phyloP scores from a whole-genome alignment of 1,140 invertebrate genomes.

The Papilio polytes region DNA sequence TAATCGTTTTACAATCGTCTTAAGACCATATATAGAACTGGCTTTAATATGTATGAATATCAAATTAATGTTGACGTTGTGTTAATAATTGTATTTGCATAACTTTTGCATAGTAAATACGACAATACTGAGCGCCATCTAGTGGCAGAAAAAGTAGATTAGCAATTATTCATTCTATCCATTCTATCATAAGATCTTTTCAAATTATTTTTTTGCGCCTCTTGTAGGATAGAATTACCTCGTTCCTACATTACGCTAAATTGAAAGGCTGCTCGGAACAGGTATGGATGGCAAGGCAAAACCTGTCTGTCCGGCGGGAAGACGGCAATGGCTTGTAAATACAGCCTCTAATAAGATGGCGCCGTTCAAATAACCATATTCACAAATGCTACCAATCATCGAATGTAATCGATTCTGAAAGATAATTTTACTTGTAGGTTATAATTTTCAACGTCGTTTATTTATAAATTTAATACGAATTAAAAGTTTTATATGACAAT shows the following conservation, averaged over 20 bases:
- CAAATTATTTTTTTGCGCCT: neutral
- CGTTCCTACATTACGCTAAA: slow-evolving; percentile 22
- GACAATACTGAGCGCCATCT: neutral
- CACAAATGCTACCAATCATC: slow-evolving; percentile 32
- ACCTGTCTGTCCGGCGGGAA: slow-evolving; percentile 32
- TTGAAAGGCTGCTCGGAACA: slow-evolving; percentile 33
- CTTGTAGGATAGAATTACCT: neutral
- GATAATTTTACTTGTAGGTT: slow-evolving; percentile 1
- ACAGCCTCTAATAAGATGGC: slow-evolving; percentile 2
- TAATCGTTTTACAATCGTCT: neutral
- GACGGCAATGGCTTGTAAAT: slow-evolving; percentile 22
- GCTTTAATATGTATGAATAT: no score
- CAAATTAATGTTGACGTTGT: no score
- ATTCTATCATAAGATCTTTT: neutral
- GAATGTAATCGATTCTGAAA: slow-evolving; percentile 9
- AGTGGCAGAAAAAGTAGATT: neutral
- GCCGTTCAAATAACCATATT: slow-evolving; percentile 23
- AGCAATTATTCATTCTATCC: neutral
- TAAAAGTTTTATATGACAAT: neutral
- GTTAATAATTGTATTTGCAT: no score
- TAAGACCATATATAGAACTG: neutral
- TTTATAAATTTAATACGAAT: neutral
- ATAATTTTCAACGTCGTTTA: neutral
- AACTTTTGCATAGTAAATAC: no score
- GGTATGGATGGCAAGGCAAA: slow-evolving; percentile 35